phyloP scores from a whole-genome alignment of 1,140 invertebrate species.

The Drosophila truncata region DNA sequence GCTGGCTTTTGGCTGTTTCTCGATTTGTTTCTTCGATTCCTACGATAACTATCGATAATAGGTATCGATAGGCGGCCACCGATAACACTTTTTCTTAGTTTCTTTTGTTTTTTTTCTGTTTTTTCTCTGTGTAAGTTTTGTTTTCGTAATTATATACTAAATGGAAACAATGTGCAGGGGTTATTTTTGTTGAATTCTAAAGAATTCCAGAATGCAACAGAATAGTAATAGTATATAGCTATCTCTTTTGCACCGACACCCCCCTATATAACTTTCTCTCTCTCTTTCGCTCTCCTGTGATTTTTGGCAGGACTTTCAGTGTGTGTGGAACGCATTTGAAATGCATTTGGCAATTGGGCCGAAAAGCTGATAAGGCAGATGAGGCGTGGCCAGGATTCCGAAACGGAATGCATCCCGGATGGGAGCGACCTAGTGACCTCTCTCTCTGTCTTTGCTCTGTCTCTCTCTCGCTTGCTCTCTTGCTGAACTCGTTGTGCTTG shows the following conservation, averaged over 20 bases:
- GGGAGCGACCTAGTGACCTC: constrained; percentile 54
- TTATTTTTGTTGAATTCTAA: constrained; percentile 19
- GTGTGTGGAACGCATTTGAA: constrained; percentile 73
- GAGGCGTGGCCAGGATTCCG: constrained; percentile 62
- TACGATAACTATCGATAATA: constrained; percentile 22
- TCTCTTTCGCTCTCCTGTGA: neutral
- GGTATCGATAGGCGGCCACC: constrained; percentile 15
- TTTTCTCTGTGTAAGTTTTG: neutral
- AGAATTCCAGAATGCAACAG: constrained; percentile 47
- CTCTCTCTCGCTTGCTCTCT: neutral
- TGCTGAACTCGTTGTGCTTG: neutral
- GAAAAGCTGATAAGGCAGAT: constrained; percentile 40
- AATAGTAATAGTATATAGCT: constrained; percentile 34
- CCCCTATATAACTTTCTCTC: constrained; percentile 5
- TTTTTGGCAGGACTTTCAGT: constrained; percentile 24
- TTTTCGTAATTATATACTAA: constrained; percentile 28
- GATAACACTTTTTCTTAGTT: constrained; percentile 1
- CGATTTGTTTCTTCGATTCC: constrained; percentile 24
- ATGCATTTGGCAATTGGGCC: constrained; percentile 62
- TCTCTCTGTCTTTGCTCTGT: constrained; percentile 27
- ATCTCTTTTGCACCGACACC: constrained; percentile 16
- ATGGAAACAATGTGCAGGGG: constrained; percentile 73
- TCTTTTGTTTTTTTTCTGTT: neutral
- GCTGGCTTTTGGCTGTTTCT: constrained; percentile 40
- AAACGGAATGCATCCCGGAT: constrained; percentile 44